Conservation (phyloP, 2,888 invertebrate species). For the Quadriops clusia region DNA sequence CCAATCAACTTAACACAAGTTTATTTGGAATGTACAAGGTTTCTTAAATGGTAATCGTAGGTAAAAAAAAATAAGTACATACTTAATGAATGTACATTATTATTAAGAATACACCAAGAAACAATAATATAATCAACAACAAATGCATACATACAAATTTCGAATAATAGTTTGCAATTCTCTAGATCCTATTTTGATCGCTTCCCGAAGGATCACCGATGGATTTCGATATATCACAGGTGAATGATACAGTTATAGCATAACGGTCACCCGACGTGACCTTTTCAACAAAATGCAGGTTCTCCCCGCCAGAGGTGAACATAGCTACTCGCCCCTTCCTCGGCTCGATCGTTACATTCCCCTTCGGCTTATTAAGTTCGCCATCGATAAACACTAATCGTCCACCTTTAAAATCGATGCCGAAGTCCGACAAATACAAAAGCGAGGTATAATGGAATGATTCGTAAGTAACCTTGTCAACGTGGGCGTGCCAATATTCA, state of each 20-base stretch:
- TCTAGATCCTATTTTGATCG: background rate
- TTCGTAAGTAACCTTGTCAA: slow-evolving; percentile 80
- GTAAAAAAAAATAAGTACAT: no score
- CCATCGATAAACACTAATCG: slow-evolving; percentile 68
- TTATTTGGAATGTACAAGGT: no score
- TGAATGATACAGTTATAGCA: slow-evolving; percentile 78
- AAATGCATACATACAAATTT: no score
- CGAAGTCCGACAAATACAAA: slow-evolving; percentile 65
- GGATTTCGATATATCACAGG: slow-evolving; percentile 41
- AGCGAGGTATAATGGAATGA: slow-evolving; percentile 81
- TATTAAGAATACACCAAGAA: no score
- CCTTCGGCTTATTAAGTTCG: slow-evolving; percentile 38
- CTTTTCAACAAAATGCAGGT: slow-evolving; percentile 70
- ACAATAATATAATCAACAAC: no score
- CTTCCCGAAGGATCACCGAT: slow-evolving; percentile 11
- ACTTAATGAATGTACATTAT: no score
- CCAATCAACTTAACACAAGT: no score
- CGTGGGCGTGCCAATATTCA: slow-evolving; percentile 84
- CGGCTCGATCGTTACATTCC: slow-evolving; percentile 65
- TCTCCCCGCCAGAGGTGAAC: slow-evolving; percentile 82
- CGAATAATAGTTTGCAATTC: slow-evolving; percentile 1
- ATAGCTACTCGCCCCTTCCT: slow-evolving; percentile 65
- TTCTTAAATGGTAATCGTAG: no score
- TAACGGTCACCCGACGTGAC: slow-evolving; percentile 64
- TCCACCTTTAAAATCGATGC: slow-evolving; percentile 69